Evolutionary conservation across 2,113 vertebrate species (phyloP).

Genomic region (Numenius arquata): DNA sequence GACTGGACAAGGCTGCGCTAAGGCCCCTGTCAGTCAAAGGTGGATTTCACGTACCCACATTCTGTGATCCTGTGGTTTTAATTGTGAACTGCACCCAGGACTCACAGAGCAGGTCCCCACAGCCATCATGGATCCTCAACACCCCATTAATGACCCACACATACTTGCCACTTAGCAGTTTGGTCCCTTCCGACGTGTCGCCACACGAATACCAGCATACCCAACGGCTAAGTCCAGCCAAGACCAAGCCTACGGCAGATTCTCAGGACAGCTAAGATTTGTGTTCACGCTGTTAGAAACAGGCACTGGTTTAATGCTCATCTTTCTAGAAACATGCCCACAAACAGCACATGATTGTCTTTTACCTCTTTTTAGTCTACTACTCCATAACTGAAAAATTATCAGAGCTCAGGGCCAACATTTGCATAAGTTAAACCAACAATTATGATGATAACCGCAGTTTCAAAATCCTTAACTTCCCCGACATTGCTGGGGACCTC

Average conservation of each 20-base stretch:
- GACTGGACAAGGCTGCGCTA: neutral
- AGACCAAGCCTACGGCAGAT: neutral
- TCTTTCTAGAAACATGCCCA: neutral
- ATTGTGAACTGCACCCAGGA: neutral
- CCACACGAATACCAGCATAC: neutral
- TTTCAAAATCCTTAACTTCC: neutral
- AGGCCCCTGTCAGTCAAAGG: neutral
- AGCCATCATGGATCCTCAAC: neutral
- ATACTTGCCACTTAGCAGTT: neutral
- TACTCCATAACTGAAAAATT: neutral
- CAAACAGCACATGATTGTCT: neutral
- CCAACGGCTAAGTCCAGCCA: neutral
- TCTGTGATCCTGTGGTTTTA: neutral
- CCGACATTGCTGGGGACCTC: neutral
- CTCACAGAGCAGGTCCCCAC: neutral
- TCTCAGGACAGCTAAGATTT: neutral
- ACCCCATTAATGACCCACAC: neutral
- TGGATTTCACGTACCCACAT: neutral
- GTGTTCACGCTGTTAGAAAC: neutral
- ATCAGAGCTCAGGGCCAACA: neutral
- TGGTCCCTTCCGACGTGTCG: neutral
- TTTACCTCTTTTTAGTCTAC: neutral
- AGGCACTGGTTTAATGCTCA: neutral
- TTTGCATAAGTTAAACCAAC: conserved; percentile 7
- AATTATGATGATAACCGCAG: neutral